Base-by-base conservation (phyloP, 2,113 vertebrate genomes). In the Phalacrocorax carbo region DNA sequence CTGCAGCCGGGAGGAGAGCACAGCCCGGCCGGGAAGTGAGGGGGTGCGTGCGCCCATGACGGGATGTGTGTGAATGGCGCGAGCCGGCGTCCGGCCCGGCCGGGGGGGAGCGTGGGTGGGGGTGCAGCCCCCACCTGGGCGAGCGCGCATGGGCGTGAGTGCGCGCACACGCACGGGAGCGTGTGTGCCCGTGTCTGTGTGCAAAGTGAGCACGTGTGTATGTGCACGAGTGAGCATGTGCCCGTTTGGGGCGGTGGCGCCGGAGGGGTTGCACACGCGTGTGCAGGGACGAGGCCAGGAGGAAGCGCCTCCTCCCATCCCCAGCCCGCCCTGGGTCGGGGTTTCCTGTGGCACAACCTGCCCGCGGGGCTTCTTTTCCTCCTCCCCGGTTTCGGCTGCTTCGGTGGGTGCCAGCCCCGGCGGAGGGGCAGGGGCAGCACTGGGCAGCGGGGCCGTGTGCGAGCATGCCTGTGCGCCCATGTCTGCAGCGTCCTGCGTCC, bases 391-490 rank as follows among this genome's bases (percentile, higher is more conserved):
- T 64, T 54, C 2, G 3, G 52, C 54, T 10, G 48, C 29, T n/a
- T 40, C 11, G 1, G 12, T 10, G 69, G 54, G 22, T 70, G 49
- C 60, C 62, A 23, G n/a, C 9, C 11, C 27, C 1, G 0, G 51
- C 13, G 21, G 18, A 23, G 65, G 61, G 38, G 44, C 61, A 26
- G 29, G 19, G 30, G 16, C 0, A 2, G 34, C 7, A 19, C 30
- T 18, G 23, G 36, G 29, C 27, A 32, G 48, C 10, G 2, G 21
- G 46, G 32, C 16, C 3, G 4, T 6, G 62, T 11, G 54, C 0
- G 21, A 36, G 30, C 3, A 2, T 23, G 14, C 30, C 38, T 9
- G 3, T 2, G 5, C 1, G 1, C 38, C 25, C 10, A 0, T 3
- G 25, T 13, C 34, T 2, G 13, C 21, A 14, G 54, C 7, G 0